These are phyloP conservation scores for Agelaius tricolor DNA, from an alignment of 2,113 vertebrate species.

Conservation along the genomic window DNA sequence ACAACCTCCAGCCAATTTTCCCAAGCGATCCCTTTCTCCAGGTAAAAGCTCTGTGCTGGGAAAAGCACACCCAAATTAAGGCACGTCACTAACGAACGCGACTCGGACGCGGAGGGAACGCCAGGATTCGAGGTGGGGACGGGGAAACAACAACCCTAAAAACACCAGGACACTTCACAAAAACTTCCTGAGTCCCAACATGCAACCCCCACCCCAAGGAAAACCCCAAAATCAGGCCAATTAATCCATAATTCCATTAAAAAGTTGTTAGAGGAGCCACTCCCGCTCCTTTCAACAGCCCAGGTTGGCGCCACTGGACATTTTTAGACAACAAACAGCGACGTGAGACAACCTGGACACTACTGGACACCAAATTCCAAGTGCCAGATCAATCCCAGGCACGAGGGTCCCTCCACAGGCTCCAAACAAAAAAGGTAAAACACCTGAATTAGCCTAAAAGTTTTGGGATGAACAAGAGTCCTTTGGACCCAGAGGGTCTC, in stretches of 20 bases:
- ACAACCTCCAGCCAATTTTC: background rate
- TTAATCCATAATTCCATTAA: accelerated
- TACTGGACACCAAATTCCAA: background rate
- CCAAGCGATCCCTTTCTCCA: background rate
- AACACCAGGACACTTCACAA: accelerated
- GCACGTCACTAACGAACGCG: accelerated
- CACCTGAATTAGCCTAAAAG: background rate
- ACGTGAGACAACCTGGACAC: accelerated
- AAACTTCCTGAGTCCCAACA: background rate
- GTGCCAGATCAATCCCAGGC: accelerated
- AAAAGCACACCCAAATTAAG: accelerated
- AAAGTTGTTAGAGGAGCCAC: accelerated
- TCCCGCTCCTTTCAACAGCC: background rate
- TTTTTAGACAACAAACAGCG: accelerated
- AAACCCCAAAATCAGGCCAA: accelerated
- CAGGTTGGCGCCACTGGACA: accelerated
- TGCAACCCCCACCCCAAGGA: accelerated
- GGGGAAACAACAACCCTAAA: background rate
- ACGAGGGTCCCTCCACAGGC: accelerated
- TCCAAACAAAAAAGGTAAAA: background rate
- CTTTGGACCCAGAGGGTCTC: background rate
- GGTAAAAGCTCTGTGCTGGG: accelerated
- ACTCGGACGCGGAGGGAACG: accelerated
- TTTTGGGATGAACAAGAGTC: accelerated
- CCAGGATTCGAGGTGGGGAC: accelerated